These are phyloP conservation scores for Pyralis farinalis DNA, from an alignment of 2,888 invertebrate genomes.

Conservation along the genomic window DNA sequence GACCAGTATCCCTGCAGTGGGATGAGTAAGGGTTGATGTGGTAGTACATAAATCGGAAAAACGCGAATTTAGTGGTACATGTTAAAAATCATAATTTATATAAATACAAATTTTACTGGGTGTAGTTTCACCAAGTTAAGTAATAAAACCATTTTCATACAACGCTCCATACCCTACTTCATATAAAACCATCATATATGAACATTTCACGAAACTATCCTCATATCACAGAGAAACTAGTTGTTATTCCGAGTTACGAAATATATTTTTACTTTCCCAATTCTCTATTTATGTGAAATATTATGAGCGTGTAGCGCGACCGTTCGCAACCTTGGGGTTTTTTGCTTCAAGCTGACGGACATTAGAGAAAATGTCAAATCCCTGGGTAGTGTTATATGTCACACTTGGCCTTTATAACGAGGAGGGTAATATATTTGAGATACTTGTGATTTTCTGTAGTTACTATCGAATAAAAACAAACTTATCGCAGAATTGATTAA, in stretches of 20 bases:
- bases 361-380: slow-evolving; percentile 5
- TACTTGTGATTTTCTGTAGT: background rate
- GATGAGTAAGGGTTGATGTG: no score
- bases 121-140: no score
- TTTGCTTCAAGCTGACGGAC: slow-evolving; percentile 4
- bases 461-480: no score
- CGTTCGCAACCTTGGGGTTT: slow-evolving; percentile 3
- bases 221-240: background rate
- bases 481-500: no score
- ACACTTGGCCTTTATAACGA: background rate
- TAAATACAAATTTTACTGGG: no score
- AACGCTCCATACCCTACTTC: no score
- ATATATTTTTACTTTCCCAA: background rate
- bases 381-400: background rate
- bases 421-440: background rate
- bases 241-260: background rate
- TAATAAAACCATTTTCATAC: no score
- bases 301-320: slow-evolving; percentile 1
- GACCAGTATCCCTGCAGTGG: no score
- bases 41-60: no score
- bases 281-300: background rate
- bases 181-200: no score
- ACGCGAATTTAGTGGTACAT: no score
- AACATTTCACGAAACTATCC: background rate
- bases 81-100: no score